A percentile compares a stretch with the other conserved stretches of the same genome.
Conservation (phyloP, 1,140 invertebrate genomes). For the Holotrichia oblita region DNA sequence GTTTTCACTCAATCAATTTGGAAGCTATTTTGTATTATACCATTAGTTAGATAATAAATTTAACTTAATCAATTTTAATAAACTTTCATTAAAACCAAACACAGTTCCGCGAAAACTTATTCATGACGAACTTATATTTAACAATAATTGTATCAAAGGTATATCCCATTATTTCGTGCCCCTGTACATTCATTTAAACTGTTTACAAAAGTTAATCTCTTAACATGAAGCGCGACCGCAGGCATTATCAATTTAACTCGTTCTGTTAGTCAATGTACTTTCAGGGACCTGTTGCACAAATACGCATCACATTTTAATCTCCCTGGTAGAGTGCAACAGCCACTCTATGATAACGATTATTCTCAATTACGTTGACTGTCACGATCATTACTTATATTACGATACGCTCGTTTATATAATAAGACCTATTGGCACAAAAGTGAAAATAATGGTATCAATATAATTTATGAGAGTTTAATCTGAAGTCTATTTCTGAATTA, state of each 20-base stretch:
- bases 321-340: slow-evolving; percentile 35
- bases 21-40: too few species aligned
- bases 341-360: slow-evolving; percentile 25
- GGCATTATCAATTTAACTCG: slow-evolving; percentile 26
- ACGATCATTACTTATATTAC: slow-evolving; percentile 1
- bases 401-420: slow-evolving; percentile 22
- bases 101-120: not conserved
- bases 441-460: not conserved
- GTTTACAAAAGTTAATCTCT: slow-evolving; percentile 15
- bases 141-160: not conserved
- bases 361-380: slow-evolving; percentile 31
- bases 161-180: not conserved
- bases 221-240: not conserved
- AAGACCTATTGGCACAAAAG: not conserved
- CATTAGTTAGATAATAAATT: too few species aligned
- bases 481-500: not conserved
- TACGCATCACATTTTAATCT: slow-evolving; percentile 31
- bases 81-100: too few species aligned
- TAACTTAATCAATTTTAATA: too few species aligned
- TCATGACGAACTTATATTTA: not conserved
- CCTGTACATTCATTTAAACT: not conserved
- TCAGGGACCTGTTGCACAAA: slow-evolving; percentile 30
- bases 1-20: too few species aligned
- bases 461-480: not conserved
- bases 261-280: slow-evolving; percentile 27